Conservation (phyloP, 1,140 invertebrate species). For the Doryteuthis pealeii region DNA sequence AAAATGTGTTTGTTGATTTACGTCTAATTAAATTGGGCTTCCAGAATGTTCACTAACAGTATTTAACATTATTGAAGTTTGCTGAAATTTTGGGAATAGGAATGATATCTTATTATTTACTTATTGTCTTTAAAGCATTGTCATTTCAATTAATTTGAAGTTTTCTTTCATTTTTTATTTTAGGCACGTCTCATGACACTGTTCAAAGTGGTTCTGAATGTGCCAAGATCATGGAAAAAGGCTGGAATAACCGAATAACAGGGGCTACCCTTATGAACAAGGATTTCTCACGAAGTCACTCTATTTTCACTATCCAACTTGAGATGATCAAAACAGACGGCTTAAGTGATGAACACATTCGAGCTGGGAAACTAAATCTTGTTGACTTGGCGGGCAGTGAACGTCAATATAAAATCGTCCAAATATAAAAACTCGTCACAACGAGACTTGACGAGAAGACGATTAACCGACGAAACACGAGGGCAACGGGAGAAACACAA, state of each 20-base stretch:
- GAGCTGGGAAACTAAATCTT: slow-evolving; percentile 66
- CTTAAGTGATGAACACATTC: slow-evolving; percentile 65
- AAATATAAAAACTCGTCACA: neutral
- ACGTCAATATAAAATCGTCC: slow-evolving; percentile 57
- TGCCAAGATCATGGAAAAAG: slow-evolving; percentile 72
- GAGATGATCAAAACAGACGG: slow-evolving; percentile 72
- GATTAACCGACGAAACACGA: too few relatives aligned
- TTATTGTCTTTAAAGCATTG: too few relatives aligned
- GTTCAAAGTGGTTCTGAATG: slow-evolving; percentile 77
- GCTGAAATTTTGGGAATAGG: too few relatives aligned
- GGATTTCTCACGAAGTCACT: slow-evolving; percentile 79
- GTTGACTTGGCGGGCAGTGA: slow-evolving; percentile 79
- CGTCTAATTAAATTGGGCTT: too few relatives aligned
- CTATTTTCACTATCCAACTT: slow-evolving; percentile 87
- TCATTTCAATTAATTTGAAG: too few relatives aligned
- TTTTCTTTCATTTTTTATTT: neutral
- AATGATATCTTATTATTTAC: too few relatives aligned
- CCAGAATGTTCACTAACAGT: too few relatives aligned
- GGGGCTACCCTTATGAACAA: slow-evolving; percentile 85
- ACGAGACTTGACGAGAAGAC: too few relatives aligned
- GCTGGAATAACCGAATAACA: slow-evolving; percentile 74
- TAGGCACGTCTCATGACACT: slow-evolving; percentile 72
- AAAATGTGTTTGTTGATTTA: too few relatives aligned
- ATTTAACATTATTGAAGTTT: too few relatives aligned
- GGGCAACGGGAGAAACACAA: too few relatives aligned